Evolutionary conservation across 1,140 invertebrate genomes (phyloP).

Genomic region (Planococcus citri): DNA sequence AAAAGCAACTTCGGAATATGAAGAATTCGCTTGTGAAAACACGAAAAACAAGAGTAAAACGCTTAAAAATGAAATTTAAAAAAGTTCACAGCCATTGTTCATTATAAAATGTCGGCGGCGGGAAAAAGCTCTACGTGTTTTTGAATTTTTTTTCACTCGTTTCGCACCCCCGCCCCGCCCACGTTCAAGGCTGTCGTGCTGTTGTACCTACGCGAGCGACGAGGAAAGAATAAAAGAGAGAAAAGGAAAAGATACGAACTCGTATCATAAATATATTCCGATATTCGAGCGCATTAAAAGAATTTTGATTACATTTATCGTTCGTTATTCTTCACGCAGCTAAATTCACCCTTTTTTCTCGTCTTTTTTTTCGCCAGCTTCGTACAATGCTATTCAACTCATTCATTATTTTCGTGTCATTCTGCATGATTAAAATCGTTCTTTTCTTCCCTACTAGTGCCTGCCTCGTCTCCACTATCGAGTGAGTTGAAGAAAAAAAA

Average conservation of each 20-base stretch:
- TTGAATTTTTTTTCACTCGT: neutral
- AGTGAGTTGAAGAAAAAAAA: too few relatives aligned
- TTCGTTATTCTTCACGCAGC: neutral
- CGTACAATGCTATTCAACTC: neutral
- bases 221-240: neutral
- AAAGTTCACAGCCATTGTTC: neutral
- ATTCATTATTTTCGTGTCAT: neutral
- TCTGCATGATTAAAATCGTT: conserved; percentile 3
- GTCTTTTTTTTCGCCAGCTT: neutral
- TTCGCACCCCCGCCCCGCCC: too few relatives aligned
- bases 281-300: neutral
- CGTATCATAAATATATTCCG: conserved; percentile 1
- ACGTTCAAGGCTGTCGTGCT: too few relatives aligned
- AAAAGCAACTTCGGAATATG: neutral
- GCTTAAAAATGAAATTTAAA: conserved; percentile 8
- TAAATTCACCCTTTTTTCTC: neutral
- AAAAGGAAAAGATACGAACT: neutral
- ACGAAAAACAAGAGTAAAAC: neutral
- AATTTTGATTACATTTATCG: neutral
- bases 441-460: neutral
- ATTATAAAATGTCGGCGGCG: neutral
- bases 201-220: neutral
- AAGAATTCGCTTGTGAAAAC: neutral
- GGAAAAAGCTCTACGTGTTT: conserved; percentile 3
- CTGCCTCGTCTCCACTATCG: too few relatives aligned